phyloP scores from a whole-genome alignment of 2,797 vertebrate species.

The Alosa sapidissima region DNA sequence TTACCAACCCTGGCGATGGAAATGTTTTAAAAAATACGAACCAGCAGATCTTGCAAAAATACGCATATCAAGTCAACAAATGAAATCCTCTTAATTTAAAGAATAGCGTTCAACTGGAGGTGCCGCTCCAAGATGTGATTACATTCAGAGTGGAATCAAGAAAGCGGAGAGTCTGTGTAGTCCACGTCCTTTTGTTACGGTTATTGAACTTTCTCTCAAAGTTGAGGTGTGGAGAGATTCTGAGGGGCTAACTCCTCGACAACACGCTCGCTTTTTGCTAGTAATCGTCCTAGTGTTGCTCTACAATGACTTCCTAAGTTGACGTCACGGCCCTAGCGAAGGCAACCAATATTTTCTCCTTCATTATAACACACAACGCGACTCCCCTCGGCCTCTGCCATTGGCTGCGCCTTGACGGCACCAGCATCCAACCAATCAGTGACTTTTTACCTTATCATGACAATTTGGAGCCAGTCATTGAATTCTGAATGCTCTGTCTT shows the following conservation, averaged over 20 bases:
- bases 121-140: constrained; percentile 62
- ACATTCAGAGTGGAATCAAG: constrained; percentile 66
- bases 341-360: constrained; percentile 78
- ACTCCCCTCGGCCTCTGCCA: constrained; percentile 68
- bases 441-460: constrained; percentile 68
- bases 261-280: constrained; percentile 84
- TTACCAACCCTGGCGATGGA: constrained; percentile 25
- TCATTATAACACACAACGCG: constrained; percentile 80
- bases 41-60: constrained; percentile 31
- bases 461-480: constrained; percentile 63
- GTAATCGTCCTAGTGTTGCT: constrained; percentile 87
- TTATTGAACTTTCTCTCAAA: constrained; percentile 87
- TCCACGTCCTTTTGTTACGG: constrained; percentile 74
- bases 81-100: constrained; percentile 59
- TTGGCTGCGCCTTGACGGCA: constrained; percentile 81
- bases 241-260: constrained; percentile 81
- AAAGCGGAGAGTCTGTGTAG: constrained; percentile 61
- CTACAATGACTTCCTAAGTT: constrained; percentile 89
- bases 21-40: constrained; percentile 43
- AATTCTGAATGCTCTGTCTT: constrained; percentile 69
- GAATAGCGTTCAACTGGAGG: constrained; percentile 39
- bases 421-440: constrained; percentile 79
- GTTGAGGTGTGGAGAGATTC: constrained; percentile 82
- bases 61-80: constrained; percentile 40
- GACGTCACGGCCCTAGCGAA: constrained; percentile 88